Base-by-base conservation (phyloP, 1,140 invertebrate species). In the Ooceraea biroi region DNA sequence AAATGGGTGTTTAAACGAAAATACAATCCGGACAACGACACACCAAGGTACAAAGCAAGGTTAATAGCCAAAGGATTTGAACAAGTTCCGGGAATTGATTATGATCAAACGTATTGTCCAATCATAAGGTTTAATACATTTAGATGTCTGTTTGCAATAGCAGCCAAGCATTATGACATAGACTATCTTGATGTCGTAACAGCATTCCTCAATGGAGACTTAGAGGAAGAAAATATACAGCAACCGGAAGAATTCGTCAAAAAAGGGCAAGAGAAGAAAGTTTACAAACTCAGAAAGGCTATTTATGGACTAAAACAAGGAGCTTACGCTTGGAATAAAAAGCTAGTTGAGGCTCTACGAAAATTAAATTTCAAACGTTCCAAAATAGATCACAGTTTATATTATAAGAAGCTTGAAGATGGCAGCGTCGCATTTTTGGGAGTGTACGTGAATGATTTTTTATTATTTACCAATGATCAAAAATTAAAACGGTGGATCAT, bases 381-480 rank as follows among this genome's bases (percentile, higher is more conserved):
- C 0, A 22, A 57, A 8, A 10, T 22, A 5, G 55, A 57, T 12
- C n/a, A 57, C 3, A 12, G 22, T 7, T 3, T 57, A 7, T 57
- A 57, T 7, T 57, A 8, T 4, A 25, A 25, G 11, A 12, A 27
- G 11, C 11, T 5, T 8, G 5, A n/a, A n/a, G n/a, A n/a, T 25
- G 0, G 0, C 19, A 25, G 25, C 0, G 1, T 57, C 8, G 55
- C 55, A 3, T 7, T 57, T 0, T 22, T 57, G 8, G 55, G 3
- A 4, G 10, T 7, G 7, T 80, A 82, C 17, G 58, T 71, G 0
- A 66, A 71, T 22, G 66, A 72, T 55, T 41, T 71, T 1, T 14
- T 82, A 14, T 27, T 82, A 3, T 30, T 68, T 3, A 66, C 58
- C 0, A 82, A 61, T 0, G 61, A 1, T 0, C 3, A 3, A 11